These are phyloP conservation scores for Eudyptes chrysolophus DNA, from an alignment of 2,113 vertebrate genomes.

Conservation along the genomic window DNA sequence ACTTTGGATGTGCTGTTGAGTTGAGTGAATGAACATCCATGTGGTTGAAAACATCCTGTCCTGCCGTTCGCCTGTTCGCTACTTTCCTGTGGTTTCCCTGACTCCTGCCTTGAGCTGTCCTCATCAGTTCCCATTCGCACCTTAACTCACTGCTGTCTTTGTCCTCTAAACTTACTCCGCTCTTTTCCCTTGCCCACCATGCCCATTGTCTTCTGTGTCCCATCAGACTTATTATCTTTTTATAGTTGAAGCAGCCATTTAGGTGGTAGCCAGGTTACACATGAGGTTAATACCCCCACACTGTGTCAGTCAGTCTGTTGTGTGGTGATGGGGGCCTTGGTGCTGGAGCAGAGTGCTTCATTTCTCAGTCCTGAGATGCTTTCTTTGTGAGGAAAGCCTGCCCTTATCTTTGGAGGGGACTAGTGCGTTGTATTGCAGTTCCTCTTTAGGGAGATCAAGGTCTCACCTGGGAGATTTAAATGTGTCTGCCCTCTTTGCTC, in stretches of 20 bases:
- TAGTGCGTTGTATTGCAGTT: background rate
- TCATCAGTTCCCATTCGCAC: background rate
- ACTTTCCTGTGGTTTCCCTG: background rate
- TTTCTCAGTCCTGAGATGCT: background rate
- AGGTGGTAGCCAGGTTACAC: background rate
- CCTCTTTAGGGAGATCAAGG: background rate
- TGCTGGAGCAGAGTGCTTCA: background rate
- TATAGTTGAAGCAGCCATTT: background rate
- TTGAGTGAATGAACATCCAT: background rate
- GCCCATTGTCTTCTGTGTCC: background rate
- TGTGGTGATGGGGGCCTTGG: background rate
- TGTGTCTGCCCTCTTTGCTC: background rate
- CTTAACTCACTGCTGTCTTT: background rate
- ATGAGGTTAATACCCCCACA: background rate
- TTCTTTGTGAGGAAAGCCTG: background rate
- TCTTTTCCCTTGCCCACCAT: background rate
- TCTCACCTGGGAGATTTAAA: background rate
- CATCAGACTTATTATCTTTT: background rate
- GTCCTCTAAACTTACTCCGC: background rate
- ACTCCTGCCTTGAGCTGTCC: background rate
- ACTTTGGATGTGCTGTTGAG: background rate
- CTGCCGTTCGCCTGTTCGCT: rapidly evolving
- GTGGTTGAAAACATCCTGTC: background rate
- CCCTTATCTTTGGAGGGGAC: background rate
- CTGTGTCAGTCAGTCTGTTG: background rate